These are phyloP conservation scores for Mallotus villosus DNA, from an alignment of 2,797 vertebrate species.

Conservation along the genomic window DNA sequence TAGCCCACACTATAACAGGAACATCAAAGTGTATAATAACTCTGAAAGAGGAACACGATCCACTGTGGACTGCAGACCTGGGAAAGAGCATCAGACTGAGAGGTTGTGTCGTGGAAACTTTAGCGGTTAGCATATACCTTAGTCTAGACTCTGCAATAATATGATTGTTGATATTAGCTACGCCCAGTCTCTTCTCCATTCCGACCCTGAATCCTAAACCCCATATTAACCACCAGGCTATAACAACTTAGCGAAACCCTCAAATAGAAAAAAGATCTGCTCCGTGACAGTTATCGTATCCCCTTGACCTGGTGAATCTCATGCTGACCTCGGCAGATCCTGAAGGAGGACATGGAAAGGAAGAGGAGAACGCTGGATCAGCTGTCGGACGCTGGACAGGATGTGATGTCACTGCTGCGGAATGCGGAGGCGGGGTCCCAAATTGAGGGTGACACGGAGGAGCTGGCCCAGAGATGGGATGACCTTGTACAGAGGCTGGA, in stretches of 20 bases:
- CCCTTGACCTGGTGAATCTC: background rate
- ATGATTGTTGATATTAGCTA: background rate
- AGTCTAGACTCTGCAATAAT: background rate
- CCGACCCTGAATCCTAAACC: no score
- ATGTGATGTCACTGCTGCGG: constrained; percentile 82
- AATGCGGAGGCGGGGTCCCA: constrained; percentile 73
- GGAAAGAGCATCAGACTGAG: background rate
- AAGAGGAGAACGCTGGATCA: constrained; percentile 87
- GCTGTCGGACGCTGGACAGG: constrained; percentile 88
- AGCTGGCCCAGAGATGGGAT: constrained; percentile 94
- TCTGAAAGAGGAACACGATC: background rate
- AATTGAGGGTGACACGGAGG: constrained; percentile 84
- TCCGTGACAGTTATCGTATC: no score
- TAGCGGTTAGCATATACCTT: background rate
- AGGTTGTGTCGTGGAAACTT: background rate
- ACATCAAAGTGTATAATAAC: background rate
- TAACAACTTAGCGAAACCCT: background rate
- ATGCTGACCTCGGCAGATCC: constrained; percentile 41
- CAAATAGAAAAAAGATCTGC: background rate
- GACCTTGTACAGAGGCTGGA: constrained; percentile 93
- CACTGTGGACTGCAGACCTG: background rate
- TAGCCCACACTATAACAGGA: background rate
- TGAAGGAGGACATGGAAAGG: constrained; percentile 95
- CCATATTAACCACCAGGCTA: background rate
- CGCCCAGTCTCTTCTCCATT: background rate